Evolutionary conservation across 2,113 vertebrate genomes (phyloP).

Genomic region (Balaenoptera acutorostrata): DNA sequence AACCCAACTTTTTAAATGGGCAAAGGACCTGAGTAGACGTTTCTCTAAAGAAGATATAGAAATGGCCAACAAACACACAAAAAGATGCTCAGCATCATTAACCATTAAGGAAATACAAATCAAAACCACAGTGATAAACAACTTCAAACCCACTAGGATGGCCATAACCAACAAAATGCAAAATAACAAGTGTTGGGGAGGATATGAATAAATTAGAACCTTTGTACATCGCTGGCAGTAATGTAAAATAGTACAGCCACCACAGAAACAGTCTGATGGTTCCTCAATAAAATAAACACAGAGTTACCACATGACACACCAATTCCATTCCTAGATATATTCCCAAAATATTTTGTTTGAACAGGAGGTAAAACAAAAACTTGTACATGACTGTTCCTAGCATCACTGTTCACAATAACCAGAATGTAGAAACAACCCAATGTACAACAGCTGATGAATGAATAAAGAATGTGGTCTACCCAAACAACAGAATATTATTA

Average conservation of each 20-base stretch:
- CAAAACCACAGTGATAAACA: neutral
- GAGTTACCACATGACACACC: neutral
- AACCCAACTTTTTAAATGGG: neutral
- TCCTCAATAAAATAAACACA: neutral
- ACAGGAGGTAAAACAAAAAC: neutral
- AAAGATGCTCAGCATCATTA: neutral
- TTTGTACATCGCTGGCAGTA: no score
- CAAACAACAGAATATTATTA: neutral
- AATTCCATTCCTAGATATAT: neutral
- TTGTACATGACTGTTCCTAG: neutral
- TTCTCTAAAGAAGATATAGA: neutral
- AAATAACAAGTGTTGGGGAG: neutral
- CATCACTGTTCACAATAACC: neutral
- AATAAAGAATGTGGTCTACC: neutral
- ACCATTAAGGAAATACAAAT: neutral
- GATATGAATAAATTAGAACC: neutral
- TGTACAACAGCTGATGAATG: neutral
- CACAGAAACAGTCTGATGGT: neutral
- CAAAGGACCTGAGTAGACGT: neutral
- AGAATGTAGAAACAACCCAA: neutral
- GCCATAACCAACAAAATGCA: neutral
- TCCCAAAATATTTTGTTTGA: neutral
- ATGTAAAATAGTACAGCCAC: neutral
- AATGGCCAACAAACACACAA: neutral
- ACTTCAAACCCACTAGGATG: neutral